phyloP scores from a whole-genome alignment of 2,888 invertebrate species.

The Abrostola triplasia region DNA sequence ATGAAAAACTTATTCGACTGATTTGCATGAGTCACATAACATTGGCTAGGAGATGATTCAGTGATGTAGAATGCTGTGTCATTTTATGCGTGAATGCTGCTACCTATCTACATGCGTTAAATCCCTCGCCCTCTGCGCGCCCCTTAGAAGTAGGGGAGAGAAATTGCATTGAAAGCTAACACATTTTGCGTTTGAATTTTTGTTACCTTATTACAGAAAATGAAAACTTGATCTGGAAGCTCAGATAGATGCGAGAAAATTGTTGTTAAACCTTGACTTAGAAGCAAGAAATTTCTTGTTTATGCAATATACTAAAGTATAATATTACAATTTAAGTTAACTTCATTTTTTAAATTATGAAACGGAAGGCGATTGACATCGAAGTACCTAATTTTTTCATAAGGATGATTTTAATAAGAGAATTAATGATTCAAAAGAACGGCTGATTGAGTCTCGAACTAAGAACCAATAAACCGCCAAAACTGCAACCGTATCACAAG shows the following conservation, averaged over 20 bases:
- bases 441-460: neutral
- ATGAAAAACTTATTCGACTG: too few species aligned
- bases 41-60: conserved; percentile 2
- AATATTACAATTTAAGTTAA: too few species aligned
- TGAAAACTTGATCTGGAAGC: neutral
- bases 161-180: conserved; percentile 8
- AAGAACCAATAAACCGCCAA: conserved; percentile 46
- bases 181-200: conserved; percentile 25
- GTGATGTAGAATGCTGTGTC: conserved; percentile 25
- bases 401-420: too few species aligned
- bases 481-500: conserved; percentile 55
- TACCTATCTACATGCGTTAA: conserved; percentile 12
- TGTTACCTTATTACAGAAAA: conserved; percentile 17
- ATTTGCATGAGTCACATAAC: too few species aligned
- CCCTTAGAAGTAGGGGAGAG: conserved; percentile 30
- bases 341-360: too few species aligned
- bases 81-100: conserved; percentile 28
- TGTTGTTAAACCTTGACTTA: too few species aligned
- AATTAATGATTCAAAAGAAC: neutral
- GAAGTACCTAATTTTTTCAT: neutral
- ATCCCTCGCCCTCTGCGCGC: conserved; percentile 9
- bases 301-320: too few species aligned
- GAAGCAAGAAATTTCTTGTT: too few species aligned
- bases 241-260: too few species aligned
- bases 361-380: too few species aligned